A percentile compares a stretch with the other conserved stretches of the same genome.
Evolutionary conservation across 2,888 invertebrate genomes (phyloP).

Genomic region (Matsumyia berberina): DNA sequence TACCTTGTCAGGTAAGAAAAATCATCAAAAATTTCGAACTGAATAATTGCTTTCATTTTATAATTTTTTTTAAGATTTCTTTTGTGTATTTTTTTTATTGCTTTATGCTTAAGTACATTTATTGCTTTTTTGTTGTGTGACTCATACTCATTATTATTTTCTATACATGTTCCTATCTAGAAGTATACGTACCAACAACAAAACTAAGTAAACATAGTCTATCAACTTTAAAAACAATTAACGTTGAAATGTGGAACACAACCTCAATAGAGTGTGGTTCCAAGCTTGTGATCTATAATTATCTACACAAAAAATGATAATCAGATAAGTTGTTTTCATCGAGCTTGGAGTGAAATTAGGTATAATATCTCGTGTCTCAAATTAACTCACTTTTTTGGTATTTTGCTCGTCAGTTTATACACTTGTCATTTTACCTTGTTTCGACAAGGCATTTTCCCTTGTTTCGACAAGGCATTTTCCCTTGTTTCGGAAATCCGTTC

Average conservation of each 20-base stretch:
- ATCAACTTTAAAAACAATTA: constrained; percentile 7
- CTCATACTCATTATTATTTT: constrained; percentile 53
- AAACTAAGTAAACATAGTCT: not conserved
- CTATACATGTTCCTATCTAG: not conserved
- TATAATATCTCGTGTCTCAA: not conserved
- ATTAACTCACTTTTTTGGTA: not conserved
- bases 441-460: too few species aligned
- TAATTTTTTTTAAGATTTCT: constrained; percentile 19
- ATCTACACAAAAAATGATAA: not conserved
- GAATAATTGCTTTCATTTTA: constrained; percentile 47
- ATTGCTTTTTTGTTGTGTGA: constrained; percentile 60
- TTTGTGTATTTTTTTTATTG: constrained; percentile 50
- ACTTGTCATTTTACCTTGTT: too few species aligned
- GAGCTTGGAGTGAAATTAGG: not conserved
- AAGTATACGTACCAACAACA: not conserved
- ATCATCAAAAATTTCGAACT: constrained; percentile 22
- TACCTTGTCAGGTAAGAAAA: constrained; percentile 67
- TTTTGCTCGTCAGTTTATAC: too few species aligned
- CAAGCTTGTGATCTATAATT: constrained; percentile 2
- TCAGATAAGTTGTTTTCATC: not conserved
- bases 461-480: too few species aligned
- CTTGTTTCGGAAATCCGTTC: too few species aligned
- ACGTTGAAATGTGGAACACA: not conserved
- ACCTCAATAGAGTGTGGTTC: not conserved
- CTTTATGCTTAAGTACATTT: constrained; percentile 68